phyloP scores from a whole-genome alignment of 2,888 invertebrate species.

The Sminthurides aquaticus region DNA sequence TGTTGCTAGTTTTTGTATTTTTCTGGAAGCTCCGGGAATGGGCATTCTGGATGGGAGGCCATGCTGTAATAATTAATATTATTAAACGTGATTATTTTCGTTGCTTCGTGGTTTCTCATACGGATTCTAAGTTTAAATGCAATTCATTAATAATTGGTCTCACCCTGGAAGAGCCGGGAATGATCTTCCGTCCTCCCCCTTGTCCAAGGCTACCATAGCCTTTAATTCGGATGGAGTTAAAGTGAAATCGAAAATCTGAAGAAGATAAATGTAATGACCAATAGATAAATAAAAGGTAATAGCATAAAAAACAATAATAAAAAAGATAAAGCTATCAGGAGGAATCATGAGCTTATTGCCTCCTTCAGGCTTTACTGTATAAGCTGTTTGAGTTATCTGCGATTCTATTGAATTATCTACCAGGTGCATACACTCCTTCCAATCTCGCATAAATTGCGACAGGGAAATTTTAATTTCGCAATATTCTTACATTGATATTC shows the following conservation, averaged over 20 bases:
- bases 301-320: not conserved
- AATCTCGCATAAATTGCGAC: not conserved
- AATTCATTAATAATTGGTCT: too few species aligned
- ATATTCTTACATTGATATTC: slow-evolving; percentile 58
- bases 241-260: slow-evolving; percentile 60
- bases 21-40: slow-evolving; percentile 8
- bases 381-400: too few species aligned
- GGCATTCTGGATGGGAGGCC: slow-evolving; percentile 19
- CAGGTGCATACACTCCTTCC: too few species aligned
- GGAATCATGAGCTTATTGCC: too few species aligned
- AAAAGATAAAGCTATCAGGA: too few species aligned
- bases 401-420: too few species aligned
- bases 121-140: too few species aligned
- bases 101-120: too few species aligned
- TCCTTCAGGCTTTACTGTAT: too few species aligned
- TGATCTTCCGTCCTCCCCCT: slow-evolving; percentile 58
- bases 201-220: slow-evolving; percentile 57
- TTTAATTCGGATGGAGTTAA: slow-evolving; percentile 58
- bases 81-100: not conserved
- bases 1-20: not conserved
- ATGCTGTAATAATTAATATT: slow-evolving; percentile 10
- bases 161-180: slow-evolving; percentile 46
- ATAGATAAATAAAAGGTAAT: not conserved
- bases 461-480: not conserved
- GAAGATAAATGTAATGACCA: not conserved